Base-by-base conservation (phyloP, 2,888 invertebrate genomes). In the Abrostola triplasia region DNA sequence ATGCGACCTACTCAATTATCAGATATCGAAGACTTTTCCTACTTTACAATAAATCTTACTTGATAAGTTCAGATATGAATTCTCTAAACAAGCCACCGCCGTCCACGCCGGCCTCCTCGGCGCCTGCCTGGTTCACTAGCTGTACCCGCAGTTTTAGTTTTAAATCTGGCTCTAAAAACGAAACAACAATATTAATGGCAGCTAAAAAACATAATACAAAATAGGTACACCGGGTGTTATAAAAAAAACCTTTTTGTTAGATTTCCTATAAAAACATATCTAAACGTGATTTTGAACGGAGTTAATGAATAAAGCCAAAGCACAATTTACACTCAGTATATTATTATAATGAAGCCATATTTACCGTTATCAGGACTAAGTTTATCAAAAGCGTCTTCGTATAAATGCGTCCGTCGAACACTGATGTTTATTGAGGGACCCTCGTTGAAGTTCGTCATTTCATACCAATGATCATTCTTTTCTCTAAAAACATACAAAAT, bases 61-160 rank as follows among this genome's bases (percentile, higher is more conserved):
- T 98, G 37, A 99, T 95, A 9, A 99, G 95, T 89, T 99, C 99
- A 0, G 98, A 97, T 5, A 99, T 95, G 88, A 99, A 99, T 90
- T 99, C 99, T 52, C 99, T 95, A 86, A 99, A 99, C 11, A 99
- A 96, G 0, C 99, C 99, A 1, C 99, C 99, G 2, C 99, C 99
- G 88, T 99, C 99, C 2, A 99, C 98, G 0, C 99, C 99, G 0
- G 98, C 98, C 89, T 99, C 99, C 80, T 98, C 98, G 11, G 98
- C 94, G 0, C 99, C 99, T 0, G 97, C 97, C 63, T 96, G 96
- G 83, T 99, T 99, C 50, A 98, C 96, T 77, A 99, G 95, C 84
- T 98, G 98, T 5, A 99, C 98, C 52, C 98, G 95, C 86, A 99
- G 96, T 83, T 97, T 97, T 66, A 97, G 93, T 71, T 98, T 96